These are phyloP conservation scores for Clarias laeviceps DNA, from an alignment of 2,797 vertebrate genomes.

Conservation along the genomic window DNA sequence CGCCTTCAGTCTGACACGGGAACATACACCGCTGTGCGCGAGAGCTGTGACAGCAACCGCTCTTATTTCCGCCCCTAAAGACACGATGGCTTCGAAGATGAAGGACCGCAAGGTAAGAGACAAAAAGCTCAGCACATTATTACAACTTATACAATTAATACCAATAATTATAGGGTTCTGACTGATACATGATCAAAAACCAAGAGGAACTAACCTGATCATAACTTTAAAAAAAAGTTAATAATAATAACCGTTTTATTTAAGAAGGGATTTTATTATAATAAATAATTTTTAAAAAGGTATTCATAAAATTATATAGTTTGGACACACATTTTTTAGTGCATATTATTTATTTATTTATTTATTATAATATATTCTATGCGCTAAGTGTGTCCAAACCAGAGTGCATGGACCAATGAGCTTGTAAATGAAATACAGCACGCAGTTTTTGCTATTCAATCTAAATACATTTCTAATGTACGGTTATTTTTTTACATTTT, in stretches of 20 bases:
- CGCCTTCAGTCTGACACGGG: constrained; percentile 66
- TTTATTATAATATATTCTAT: neutral
- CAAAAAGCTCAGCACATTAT: neutral
- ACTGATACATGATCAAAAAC: too few species aligned
- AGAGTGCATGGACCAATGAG: neutral
- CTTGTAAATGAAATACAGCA: neutral
- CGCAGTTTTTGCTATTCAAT: neutral
- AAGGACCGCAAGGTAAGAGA: constrained; percentile 91
- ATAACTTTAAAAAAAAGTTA: too few species aligned
- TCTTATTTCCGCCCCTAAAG: too few species aligned
- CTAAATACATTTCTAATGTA: neutral
- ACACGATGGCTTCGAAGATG: constrained; percentile 87
- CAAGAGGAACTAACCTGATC: too few species aligned
- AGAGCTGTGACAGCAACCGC: neutral
- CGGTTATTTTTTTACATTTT: neutral
- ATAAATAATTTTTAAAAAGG: too few species aligned
- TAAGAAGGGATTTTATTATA: too few species aligned
- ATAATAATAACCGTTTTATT: too few species aligned
- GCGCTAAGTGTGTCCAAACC: neutral
- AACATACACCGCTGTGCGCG: constrained; percentile 33
- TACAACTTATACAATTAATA: too few species aligned
- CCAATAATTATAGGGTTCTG: too few species aligned
- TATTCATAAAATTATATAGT: too few species aligned
- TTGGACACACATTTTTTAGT: neutral
- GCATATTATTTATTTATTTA: neutral